A percentile compares a stretch with the other conserved stretches of the same genome.
These are phyloP conservation scores for Orchestes rusci DNA, from an alignment of 2,888 invertebrate species.

Conservation along the genomic window DNA sequence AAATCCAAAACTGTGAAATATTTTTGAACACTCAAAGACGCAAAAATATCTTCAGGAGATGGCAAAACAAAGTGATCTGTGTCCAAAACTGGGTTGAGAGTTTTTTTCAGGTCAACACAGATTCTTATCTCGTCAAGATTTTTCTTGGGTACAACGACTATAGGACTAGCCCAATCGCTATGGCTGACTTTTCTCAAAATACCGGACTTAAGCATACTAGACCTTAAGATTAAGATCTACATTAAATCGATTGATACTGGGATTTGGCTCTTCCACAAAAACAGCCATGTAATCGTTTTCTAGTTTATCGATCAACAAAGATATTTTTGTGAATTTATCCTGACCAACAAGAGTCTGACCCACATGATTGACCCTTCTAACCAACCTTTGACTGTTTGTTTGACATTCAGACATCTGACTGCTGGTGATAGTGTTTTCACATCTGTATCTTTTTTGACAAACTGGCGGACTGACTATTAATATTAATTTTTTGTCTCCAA, in stretches of 20 bases:
- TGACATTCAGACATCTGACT: no score
- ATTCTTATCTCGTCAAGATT: neutral
- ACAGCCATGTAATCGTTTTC: neutral
- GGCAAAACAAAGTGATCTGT: conserved; percentile 5
- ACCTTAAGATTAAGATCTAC: conserved; percentile 1
- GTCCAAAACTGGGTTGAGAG: conserved; percentile 6
- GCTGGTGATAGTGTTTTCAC: no score
- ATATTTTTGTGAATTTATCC: no score
- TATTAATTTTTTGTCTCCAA: neutral
- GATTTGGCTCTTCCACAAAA: neutral
- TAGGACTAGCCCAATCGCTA: conserved; percentile 3
- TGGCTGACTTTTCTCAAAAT: conserved; percentile 6
- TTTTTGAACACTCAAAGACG: conserved; percentile 3
- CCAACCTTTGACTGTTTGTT: no score
- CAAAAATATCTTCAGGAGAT: conserved; percentile 3
- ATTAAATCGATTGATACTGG: neutral
- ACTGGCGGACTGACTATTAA: no score
- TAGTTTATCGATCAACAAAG: neutral
- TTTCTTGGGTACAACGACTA: conserved; percentile 3
- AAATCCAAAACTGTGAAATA: conserved; percentile 5
- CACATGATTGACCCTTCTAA: neutral
- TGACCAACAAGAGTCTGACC: no score
- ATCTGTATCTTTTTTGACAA: no score
- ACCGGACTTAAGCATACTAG: conserved; percentile 10
- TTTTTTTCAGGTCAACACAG: conserved; percentile 7